Percentiles rank a stretch among this genome's conserved stretches.
Evolutionary conservation across 2,888 invertebrate genomes (phyloP).

Genomic region (Colostygia pectinataria): DNA sequence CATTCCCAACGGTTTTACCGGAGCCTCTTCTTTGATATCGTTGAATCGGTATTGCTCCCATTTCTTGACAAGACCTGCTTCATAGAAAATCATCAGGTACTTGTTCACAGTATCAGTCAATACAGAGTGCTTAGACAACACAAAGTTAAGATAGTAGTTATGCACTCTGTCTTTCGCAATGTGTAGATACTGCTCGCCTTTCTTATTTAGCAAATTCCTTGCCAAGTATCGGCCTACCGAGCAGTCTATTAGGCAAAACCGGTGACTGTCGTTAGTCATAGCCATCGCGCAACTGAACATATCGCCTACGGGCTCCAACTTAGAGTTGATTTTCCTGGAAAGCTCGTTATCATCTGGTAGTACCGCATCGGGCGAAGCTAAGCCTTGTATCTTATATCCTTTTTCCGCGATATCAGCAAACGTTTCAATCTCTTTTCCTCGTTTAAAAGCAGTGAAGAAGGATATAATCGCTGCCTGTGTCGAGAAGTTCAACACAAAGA

Average conservation of each 20-base stretch:
- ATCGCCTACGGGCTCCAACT: slow-evolving; percentile 51
- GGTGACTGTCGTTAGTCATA: slow-evolving; percentile 55
- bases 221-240: slow-evolving; percentile 61
- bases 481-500: slow-evolving; percentile 68
- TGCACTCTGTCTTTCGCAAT: slow-evolving; percentile 68
- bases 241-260: slow-evolving; percentile 73
- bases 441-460: slow-evolving; percentile 66
- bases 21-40: slow-evolving; percentile 62
- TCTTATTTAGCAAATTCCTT: slow-evolving; percentile 59
- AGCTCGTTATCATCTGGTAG: slow-evolving; percentile 65
- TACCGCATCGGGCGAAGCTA: slow-evolving; percentile 69
- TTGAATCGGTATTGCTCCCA: slow-evolving; percentile 70
- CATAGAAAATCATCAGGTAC: slow-evolving; percentile 56
- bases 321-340: slow-evolving; percentile 59
- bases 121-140: slow-evolving; percentile 61
- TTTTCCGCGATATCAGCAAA: slow-evolving; percentile 70
- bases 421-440: slow-evolving; percentile 70
- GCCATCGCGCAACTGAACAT: slow-evolving; percentile 55
- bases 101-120: slow-evolving; percentile 57
- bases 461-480: slow-evolving; percentile 73
- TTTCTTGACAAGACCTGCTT: slow-evolving; percentile 69
- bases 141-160: slow-evolving; percentile 62
- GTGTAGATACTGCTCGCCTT: slow-evolving; percentile 71
- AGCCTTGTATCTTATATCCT: slow-evolving; percentile 66
- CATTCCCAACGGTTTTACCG: slow-evolving; percentile 56